Evolutionary conservation across 2,113 vertebrate species (phyloP).

Genomic region (Cacatua alba): DNA sequence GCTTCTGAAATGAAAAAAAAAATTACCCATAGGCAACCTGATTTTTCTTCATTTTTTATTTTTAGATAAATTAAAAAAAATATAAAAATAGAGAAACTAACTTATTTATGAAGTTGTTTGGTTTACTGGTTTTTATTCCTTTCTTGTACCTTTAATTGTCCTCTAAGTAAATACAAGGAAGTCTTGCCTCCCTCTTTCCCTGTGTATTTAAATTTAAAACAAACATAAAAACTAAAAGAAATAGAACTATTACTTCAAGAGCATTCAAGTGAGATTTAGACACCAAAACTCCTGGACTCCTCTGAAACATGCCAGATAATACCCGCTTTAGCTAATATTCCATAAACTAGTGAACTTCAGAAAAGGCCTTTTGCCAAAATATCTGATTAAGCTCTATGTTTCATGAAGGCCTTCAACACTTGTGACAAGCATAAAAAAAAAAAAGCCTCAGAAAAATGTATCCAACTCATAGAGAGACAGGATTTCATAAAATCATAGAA

Average conservation of each 20-base stretch:
- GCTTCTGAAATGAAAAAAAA: background rate
- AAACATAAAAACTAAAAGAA: background rate
- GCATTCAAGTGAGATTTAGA: background rate
- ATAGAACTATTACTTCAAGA: background rate
- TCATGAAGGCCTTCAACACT: background rate
- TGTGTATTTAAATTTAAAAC: background rate
- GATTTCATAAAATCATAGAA: background rate
- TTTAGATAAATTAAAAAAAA: background rate
- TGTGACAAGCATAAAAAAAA: background rate
- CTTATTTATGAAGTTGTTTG: background rate
- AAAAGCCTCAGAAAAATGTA: background rate
- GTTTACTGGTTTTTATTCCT: background rate
- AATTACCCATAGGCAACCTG: accelerated
- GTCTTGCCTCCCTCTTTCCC: background rate
- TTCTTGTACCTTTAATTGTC: background rate
- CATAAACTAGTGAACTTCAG: background rate
- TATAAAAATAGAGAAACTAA: background rate
- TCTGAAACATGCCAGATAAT: background rate
- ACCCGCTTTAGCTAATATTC: background rate
- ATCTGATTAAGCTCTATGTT: background rate
- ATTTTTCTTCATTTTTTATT: background rate
- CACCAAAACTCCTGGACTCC: background rate
- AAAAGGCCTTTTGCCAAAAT: background rate
- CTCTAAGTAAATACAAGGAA: background rate
- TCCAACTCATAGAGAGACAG: background rate